Evolutionary conservation across 2,113 vertebrate species (phyloP), one percentile per base, ranked within the genome.

Genomic region (Vulpes ferrilata): DNA sequence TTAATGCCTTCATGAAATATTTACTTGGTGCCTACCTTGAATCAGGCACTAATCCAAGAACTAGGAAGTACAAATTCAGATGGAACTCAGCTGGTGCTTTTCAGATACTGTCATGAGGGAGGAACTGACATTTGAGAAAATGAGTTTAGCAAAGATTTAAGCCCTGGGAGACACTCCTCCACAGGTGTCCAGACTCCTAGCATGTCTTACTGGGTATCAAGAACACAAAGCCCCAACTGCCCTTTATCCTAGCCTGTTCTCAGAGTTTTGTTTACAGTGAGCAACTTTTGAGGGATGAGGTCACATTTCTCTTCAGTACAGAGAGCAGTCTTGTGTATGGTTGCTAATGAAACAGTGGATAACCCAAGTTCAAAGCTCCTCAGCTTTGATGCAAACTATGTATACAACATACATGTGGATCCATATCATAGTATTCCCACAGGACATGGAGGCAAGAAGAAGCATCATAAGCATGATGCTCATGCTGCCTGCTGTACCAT

Each of bases 241-340:
- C 74, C 69, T 83, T 53, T 51, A 32, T 20, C 23, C 15, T 35
- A n/a, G 15, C 35, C 43, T 19, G 20, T 73, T 74, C 88, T 74
- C 38, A 23, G 20, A 53, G 64, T 62, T 60, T 12, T 30, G 43
- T 60, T 80, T 67, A 55, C 9, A 59, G 23, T 1, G 17, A 89
- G 15, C 16, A 48, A 67, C 62, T 57, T 17, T 15, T 27, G 35
- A 67, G 57, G 78, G 25, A 76, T 32, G 57, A 91, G 64, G 55
- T 80, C 78, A 69, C 23, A 43, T 48, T 81, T 85, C 43, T 94
- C 86, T 87, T 57, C 22, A 35, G 57, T 20, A 81, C 17, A 69
- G 95, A 88, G 16, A 78, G 65, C 20, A 93, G 55, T 35, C 81
- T 71, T 79, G 60, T 93, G 87, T 95, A 79, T 62, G 17, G 55